Percentiles rank a stretch among this genome's conserved stretches.
Evolutionary conservation across 2,113 vertebrate genomes (phyloP).

Genomic region (Silurus meridionalis): DNA sequence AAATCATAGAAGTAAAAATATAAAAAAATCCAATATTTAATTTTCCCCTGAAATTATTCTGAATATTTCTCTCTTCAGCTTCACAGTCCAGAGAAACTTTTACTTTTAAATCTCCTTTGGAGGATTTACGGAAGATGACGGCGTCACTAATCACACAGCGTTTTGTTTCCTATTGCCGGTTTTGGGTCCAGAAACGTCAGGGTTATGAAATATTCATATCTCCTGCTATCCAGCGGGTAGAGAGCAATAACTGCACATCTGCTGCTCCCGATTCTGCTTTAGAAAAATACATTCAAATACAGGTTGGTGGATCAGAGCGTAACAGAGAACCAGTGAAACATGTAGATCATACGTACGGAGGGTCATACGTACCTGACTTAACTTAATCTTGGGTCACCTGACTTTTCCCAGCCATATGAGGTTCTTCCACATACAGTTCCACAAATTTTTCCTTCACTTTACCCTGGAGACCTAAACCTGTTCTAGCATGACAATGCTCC

Average conservation of each 20-base stretch:
- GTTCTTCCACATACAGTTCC: too few species aligned
- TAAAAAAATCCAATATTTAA: neutral
- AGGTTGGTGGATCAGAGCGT: slow-evolving; percentile 31
- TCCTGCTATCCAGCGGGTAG: slow-evolving; percentile 29
- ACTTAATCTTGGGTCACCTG: too few species aligned
- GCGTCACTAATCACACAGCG: slow-evolving; percentile 47
- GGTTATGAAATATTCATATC: slow-evolving; percentile 58
- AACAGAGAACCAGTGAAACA: neutral
- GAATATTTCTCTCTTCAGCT: neutral
- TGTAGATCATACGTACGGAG: neutral
- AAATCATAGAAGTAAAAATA: too few species aligned
- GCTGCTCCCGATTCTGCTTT: slow-evolving; percentile 46
- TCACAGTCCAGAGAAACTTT: neutral
- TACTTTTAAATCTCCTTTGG: too few species aligned
- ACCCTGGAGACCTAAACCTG: too few species aligned
- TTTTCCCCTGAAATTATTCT: neutral
- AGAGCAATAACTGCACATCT: slow-evolving; percentile 55
- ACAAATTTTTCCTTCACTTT: too few species aligned
- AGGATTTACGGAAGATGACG: neutral
- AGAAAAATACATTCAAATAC: slow-evolving; percentile 53
- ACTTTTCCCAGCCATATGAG: too few species aligned
- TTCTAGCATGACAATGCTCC: too few species aligned
- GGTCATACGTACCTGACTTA: too few species aligned
- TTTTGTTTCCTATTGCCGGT: slow-evolving; percentile 60
- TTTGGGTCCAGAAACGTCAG: slow-evolving; percentile 13